Evolutionary conservation across 2,113 vertebrate species (phyloP), one percentile per base, ranked within the genome.

Genomic region (Perca fluviatilis): DNA sequence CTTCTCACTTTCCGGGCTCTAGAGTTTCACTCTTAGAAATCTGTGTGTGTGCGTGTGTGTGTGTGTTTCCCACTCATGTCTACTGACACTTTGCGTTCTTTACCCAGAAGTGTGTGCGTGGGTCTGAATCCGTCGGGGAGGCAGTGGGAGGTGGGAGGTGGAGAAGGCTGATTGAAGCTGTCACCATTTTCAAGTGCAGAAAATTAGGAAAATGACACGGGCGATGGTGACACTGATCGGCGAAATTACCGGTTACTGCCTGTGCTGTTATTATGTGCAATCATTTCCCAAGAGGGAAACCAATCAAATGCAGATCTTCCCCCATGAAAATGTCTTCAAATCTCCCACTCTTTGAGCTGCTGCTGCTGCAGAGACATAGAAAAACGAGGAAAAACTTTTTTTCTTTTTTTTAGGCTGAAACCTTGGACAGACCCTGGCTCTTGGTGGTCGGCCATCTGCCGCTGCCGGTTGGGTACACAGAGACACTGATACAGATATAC

Each of bases 121-220:
- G 30, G 66, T 50, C 5, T 65, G 1, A 25, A 14, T 60, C 1
- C 11, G 9, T 13, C 12, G 56, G 21, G 30, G 54, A 25, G 60
- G n/a, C 27, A 5, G 58, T 61, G 72, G 54, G 72, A 43, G 33
- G 58, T 62, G 72, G 54, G 72, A 43, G 76, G n/a, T 4, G 33
- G 18, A 61, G 33, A 23, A 4, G 15, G 5, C 40, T 63, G 40
- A 80, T 65, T 64, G 23, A 54, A 40, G 58, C 6, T 61, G 25
- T 78, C 68, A 62, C 16, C 69, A n/a, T 74, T 66, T 80, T 62
- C 19, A 74, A 82, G 82, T 77, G 65, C 33, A 10, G 77, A 12
- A 70, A 71, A 77, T 80, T 23, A 73, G 68, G 61, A 40, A 79
- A 67, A 72, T 79, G 21, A 47, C 51, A 49, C 16, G 1, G 53